Evolutionary conservation across 2,888 invertebrate genomes (phyloP), one percentile per base, ranked within the genome.

Genomic region (Tipula vernalis): DNA sequence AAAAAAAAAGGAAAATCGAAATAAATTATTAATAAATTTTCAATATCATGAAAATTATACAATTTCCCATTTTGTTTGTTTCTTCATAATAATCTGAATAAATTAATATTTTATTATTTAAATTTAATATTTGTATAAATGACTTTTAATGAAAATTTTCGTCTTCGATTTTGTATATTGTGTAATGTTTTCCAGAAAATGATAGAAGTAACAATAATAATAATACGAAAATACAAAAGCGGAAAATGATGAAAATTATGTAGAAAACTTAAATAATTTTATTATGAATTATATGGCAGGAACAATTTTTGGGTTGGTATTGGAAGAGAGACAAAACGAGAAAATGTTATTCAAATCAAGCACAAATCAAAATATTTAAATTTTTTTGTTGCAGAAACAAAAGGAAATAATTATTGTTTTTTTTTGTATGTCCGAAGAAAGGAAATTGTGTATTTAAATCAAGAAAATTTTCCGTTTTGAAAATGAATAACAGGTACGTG

Each of bases 81-180:
- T 71, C 71, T 12, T 71, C 28, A 71, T 71, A 71, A 71, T 28
- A 71, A 71, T 71, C 28, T 18, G 71, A 71, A 71, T 71, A 71
- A 71, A 71, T 71, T 71, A 71, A 71, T 71, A 71, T 71, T 71
- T 71, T 18, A 71, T 71, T 71, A 71, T 71, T 71, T 71, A 71
- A 71, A 71, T 71, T 71, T 71, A 71, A 71, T 71, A 71, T 71
- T 71, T 71, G 71, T 71, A 71, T 71, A 71, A 71, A 71, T 71
- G 18, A 71, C 28, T 28, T 71, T 71, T 71, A 71, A 71, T 71
- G 71, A 71, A 71, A 71, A 10, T 71, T 71, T 71, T 71, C 71
- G 18, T 71, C 12, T 18, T 71, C 28, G 15, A 1, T 8, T 71
- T 71, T 10, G 10, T 71, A 12, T 71, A 28, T 28, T 71, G 28